Base-by-base conservation (phyloP, 2,888 invertebrate species). In the Nemoura dubitans region DNA sequence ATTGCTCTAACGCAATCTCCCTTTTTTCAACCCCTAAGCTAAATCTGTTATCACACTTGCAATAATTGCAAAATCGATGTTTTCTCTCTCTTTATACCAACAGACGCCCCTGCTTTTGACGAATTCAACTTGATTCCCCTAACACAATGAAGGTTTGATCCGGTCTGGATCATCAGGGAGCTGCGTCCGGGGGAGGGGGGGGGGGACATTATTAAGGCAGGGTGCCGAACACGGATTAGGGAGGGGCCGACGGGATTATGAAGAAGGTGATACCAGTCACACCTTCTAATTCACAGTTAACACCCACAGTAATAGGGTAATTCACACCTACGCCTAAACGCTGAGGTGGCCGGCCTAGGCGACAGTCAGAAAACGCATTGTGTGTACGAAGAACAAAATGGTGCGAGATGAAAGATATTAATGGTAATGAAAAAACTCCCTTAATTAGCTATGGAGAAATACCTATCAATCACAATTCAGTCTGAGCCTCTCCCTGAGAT, bases 51-150 rank as follows among this genome's bases (percentile, higher is more conserved):
- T 90, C 90, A 88, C 90, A 89, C 89, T 89, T 89, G 89, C 90
- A 90, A 90, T 90, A 90, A 90, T 90, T 90, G 89, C 89, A 90
- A 90, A 90, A 90, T 90, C 90, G 89, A 90, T 90, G 83, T 76
- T 16, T 83, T 83, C 42, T 83, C n/a, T 76, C 25, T 59, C 28
- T 43, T 59, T 86, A 29, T 78, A 29, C 78, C 28, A 80, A 28
- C 86, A 81, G 21, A 80, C 86, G 83, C 83, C 83, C 86, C 83
- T 77, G 28, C 83, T 84, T 29, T 83, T 83, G 83, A 83, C 42
- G 83, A 83, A 83, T 83, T 83, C 83, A 42, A n/a, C 25, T 29
- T 42, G 83, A 83, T 43, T 43, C 83, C 83, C 83, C 84, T 84
- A 84, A 84, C 76, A 84, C 84, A 84, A 84, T 84, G 84, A 29